A percentile compares a stretch with the other conserved stretches of the same genome.
These are phyloP conservation scores for Trachelus tabidus DNA, from an alignment of 2,888 invertebrate species.

Conservation along the genomic window DNA sequence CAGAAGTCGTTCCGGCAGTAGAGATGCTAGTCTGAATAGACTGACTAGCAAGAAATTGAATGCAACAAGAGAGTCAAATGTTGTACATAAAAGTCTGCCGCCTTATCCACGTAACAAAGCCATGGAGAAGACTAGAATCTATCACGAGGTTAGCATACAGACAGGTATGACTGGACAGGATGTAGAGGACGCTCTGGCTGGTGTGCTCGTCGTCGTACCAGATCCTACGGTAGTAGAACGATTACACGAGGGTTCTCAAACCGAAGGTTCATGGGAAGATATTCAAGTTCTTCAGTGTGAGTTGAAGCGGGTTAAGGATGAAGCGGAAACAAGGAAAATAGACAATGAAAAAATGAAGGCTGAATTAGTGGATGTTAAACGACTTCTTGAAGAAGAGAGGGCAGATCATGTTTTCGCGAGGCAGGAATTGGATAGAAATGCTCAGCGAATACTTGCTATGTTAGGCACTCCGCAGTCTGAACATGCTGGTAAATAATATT, in stretches of 20 bases:
- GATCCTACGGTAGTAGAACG: conserved; percentile 66
- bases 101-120: conserved; percentile 67
- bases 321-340: conserved; percentile 32
- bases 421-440: conserved; percentile 80
- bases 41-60: conserved; percentile 44
- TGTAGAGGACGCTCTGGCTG: conserved; percentile 78
- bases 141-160: conserved; percentile 83
- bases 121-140: conserved; percentile 75
- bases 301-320: conserved; percentile 69
- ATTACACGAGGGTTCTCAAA: conserved; percentile 72
- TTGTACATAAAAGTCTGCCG: conserved; percentile 63
- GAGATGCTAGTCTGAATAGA: conserved; percentile 67
- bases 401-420: conserved; percentile 80
- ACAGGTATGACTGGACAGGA: conserved; percentile 81
- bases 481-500: conserved; percentile 42
- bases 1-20: conserved; percentile 67
- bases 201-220: conserved; percentile 64
- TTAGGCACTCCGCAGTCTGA: conserved; percentile 64
- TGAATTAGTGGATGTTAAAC: conserved; percentile 71
- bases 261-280: conserved; percentile 75
- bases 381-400: conserved; percentile 75
- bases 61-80: conserved; percentile 48
- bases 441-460: conserved; percentile 76
- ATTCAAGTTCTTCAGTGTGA: conserved; percentile 73
- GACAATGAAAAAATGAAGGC: conserved; percentile 72